Evolutionary conservation across 2,113 vertebrate species (phyloP).

Genomic region (Leucoraja erinaceus): DNA sequence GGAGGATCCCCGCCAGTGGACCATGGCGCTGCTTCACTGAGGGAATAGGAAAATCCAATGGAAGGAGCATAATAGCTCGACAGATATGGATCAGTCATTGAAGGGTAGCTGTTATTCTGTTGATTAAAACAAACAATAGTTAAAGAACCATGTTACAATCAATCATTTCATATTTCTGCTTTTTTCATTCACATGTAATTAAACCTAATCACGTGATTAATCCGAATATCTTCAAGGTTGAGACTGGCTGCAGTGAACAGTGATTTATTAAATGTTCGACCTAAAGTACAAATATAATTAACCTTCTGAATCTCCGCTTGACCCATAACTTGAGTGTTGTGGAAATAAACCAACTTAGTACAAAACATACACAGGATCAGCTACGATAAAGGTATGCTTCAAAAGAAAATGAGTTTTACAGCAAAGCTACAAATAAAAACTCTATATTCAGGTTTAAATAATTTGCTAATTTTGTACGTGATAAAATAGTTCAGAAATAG

Average conservation of each 20-base stretch:
- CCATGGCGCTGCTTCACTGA: constrained; percentile 84
- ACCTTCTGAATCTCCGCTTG: neutral
- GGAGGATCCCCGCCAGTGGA: constrained; percentile 91
- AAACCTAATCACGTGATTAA: neutral
- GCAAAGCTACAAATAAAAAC: too few relatives aligned
- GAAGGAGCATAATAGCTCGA: constrained; percentile 93
- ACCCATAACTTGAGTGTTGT: neutral
- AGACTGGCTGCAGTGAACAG: neutral
- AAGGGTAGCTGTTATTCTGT: constrained; percentile 91
- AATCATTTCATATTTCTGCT: neutral
- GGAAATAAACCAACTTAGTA: neutral
- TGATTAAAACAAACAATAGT: constrained; percentile 44
- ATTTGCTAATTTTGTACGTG: neutral
- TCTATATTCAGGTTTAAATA: neutral
- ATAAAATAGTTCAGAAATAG: neutral
- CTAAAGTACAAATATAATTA: neutral
- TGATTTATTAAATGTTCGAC: neutral
- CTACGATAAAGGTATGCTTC: neutral
- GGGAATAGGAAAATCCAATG: constrained; percentile 87
- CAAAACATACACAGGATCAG: neutral
- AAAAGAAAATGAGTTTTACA: neutral
- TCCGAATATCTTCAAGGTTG: neutral
- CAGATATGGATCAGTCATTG: constrained; percentile 90
- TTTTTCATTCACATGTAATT: neutral
- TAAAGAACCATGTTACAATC: constrained; percentile 40